Base-by-base conservation (phyloP, 2,113 vertebrate genomes). In the Ascaphus truei region DNA sequence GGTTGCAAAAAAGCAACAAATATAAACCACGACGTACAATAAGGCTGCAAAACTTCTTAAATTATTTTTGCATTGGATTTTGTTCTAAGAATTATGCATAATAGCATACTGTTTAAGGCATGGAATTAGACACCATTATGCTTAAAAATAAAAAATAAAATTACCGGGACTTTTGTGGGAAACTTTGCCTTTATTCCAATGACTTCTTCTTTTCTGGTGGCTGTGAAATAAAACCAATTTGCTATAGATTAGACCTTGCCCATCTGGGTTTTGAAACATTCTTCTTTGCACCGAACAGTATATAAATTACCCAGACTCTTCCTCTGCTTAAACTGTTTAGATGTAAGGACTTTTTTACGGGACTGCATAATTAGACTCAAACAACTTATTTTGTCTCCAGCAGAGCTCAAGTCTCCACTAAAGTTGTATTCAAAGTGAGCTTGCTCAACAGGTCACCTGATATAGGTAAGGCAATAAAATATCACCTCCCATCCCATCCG, bases 91-190 rank as follows among this genome's bases (percentile, higher is more conserved):
- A n/a, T n/a, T n/a, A n/a, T n/a, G n/a, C n/a, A n/a, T n/a, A n/a
- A n/a, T n/a, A n/a, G n/a, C n/a, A n/a, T n/a, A n/a, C n/a, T n/a
- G n/a, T n/a, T n/a, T n/a, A n/a, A n/a, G n/a, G n/a, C n/a, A n/a
- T n/a, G n/a, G n/a, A n/a, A n/a, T n/a, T n/a, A n/a, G n/a, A n/a
- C n/a, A n/a, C n/a, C n/a, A n/a, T n/a, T n/a, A n/a, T n/a, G n/a
- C n/a, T n/a, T n/a, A n/a, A n/a, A n/a, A n/a, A n/a, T n/a, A n/a
- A n/a, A n/a, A n/a, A n/a, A n/a, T n/a, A n/a, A n/a, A 12, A 67
- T 92, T 78, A 97, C 93, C 77, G 92, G 94, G 67, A 95, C 81
- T 73, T 96, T 96, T 34, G 92, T 94, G 0, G 95, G 94, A 75
- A 95, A 96, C 73, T 96, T 98, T 8, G 83, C 85, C 29, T 86